Evolutionary conservation across 2,888 invertebrate genomes (phyloP), one percentile per base, ranked within the genome.

Genomic region (Bedellia somnulentella): DNA sequence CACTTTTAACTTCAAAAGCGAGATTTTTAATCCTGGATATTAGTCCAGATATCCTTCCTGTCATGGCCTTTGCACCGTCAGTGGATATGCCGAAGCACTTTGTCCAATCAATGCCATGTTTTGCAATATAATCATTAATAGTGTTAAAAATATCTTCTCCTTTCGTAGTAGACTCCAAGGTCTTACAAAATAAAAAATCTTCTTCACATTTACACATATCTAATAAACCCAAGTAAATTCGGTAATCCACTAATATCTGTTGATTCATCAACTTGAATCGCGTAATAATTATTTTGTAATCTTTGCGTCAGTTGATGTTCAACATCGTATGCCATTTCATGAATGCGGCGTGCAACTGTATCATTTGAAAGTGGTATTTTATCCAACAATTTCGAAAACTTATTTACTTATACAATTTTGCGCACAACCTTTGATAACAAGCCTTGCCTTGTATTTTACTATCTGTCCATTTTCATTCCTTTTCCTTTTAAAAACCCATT

Each of bases 1-100:
- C 22, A 33, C 30, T 35, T 35, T 34, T 35, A 28, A 23, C 35
- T 15, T 24, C 26, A 35, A 29, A 33, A 33, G 35, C 35, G 23
- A 35, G 26, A 35, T 35, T 32, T 35, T 32, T 35, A 34, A 35
- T 33, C 35, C 35, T 30, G 24, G 33, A 21, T 13, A 35, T 33
- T 35, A 35, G 35, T 35, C 33, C 33, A 33, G 27, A 35, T 35
- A 33, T 27, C 23, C 33, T 33, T 33, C 29, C 27, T 33, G 33
- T 33, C 25, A 33, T 29, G 27, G 33, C 29, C 26, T 31, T 33
- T 27, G 28, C 35, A 35, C 35, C 32, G 26, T 35, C 35, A 35
- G 30, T 35, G 8, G 29, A 35, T 25, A 34, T 34, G 11, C 16
- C 27, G 29, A 30, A 26, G 14, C 13, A 30, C 31, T 12, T 25